Base-by-base conservation (phyloP, 2,888 invertebrate species). In the Cerceris ruficornis region DNA sequence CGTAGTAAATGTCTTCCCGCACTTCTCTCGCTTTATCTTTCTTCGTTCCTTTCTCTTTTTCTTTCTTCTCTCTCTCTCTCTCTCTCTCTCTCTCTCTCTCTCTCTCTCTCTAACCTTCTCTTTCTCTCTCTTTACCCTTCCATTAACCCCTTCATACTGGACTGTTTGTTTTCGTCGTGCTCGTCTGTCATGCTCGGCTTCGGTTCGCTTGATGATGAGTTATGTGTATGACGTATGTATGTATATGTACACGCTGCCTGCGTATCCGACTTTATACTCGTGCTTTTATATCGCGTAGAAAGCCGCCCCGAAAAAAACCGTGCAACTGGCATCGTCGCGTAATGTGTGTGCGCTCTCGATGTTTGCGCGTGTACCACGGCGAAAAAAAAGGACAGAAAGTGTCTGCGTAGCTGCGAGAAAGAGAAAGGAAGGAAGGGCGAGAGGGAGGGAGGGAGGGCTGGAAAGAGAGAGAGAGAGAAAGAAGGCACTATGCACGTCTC, bases 271-370 rank as follows among this genome's bases (percentile, higher is more conserved):
- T 68, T 50, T 65, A 17, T 60, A 50, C 50, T 15, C 70, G 66
- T 69, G 75, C 75, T 80, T 28, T 79, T 80, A 80, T 79, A 69
- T 75, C 80, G 75, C 61, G 75, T 69, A 76, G 80, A 72, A 75
- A 80, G 77, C 65, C 73, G 77, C 60, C 69, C 67, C 13, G 61
- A 69, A 68, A 41, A 60, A 69, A 66, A 57, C 69, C 59, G 69
- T 74, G 79, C 79, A 74, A 74, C 69, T 57, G 69, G 58, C 69
- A 60, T 49, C 61, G 61, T 52, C 61, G 52, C 7, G 58, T 43
- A 14, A 57, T 7, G 39, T 7, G 58, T 60, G 66, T 54, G 52
- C n/a, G 54, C 50, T 46, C n/a, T 43, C 8, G 15, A 43, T 69
- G 64, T 54, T 28, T 13, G 52, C 49, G 54, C 49, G 50, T 14